A percentile compares a stretch with the other conserved stretches of the same genome.
Conservation (phyloP, 2,888 invertebrate species). For the Hecatera dysodea region DNA sequence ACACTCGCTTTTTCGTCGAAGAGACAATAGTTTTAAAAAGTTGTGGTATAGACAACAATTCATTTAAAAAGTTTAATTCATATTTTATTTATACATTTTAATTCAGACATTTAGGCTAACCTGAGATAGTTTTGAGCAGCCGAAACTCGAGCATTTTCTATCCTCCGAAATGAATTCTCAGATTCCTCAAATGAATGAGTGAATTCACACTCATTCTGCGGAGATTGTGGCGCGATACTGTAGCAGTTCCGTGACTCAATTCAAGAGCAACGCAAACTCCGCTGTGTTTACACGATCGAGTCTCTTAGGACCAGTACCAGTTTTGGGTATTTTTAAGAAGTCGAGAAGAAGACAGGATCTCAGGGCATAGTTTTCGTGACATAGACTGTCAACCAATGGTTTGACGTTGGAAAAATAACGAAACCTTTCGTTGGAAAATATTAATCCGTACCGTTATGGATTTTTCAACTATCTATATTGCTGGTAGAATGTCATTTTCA, state of each 20-base stretch:
- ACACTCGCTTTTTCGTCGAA: slow-evolving; percentile 13
- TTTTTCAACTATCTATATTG: background rate
- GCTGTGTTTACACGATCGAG: background rate
- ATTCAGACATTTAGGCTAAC: slow-evolving; percentile 9
- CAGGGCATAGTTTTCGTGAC: background rate
- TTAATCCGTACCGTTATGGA: background rate
- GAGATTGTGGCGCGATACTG: no score
- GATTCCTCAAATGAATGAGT: background rate
- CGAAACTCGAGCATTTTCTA: background rate
- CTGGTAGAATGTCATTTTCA: background rate
- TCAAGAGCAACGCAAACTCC: no score
- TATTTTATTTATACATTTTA: background rate
- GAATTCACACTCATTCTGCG: background rate
- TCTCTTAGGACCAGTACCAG: background rate
- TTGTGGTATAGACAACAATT: background rate
- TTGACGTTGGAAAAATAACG: background rate
- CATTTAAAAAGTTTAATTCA: slow-evolving; percentile 3
- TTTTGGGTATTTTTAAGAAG: background rate
- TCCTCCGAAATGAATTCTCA: background rate
- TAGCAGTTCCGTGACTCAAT: no score
- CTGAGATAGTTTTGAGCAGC: background rate
- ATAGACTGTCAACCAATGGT: background rate
- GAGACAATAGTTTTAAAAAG: background rate
- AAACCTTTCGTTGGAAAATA: background rate
- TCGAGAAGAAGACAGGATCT: background rate